Conservation (phyloP, 2,888 invertebrate genomes). For the Calliphora vomitoria region DNA sequence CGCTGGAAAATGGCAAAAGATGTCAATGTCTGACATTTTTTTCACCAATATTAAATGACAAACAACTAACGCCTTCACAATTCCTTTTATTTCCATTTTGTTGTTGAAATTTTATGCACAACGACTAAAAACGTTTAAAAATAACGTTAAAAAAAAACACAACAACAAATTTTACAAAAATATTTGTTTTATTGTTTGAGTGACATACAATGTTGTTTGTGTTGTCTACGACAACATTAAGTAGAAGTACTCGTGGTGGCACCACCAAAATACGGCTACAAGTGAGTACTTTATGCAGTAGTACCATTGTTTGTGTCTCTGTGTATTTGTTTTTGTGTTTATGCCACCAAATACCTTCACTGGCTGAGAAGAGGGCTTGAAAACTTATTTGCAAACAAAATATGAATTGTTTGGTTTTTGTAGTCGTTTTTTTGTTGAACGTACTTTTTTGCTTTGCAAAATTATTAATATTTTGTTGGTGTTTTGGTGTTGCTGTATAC, state of each 20-base stretch:
- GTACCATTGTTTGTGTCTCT: background rate
- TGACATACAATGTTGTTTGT: background rate
- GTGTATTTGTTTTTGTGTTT: background rate
- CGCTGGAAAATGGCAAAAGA: background rate
- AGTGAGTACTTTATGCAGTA: background rate
- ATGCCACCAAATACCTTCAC: background rate
- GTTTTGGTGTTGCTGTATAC: background rate
- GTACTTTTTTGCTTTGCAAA: background rate
- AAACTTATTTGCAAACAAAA: background rate
- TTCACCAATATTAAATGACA: background rate
- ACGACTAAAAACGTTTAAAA: background rate
- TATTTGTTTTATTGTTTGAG: background rate
- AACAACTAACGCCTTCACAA: slow-evolving; percentile 4
- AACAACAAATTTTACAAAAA: background rate
- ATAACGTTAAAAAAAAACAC: background rate
- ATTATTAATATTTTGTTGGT: background rate
- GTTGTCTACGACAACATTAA: background rate
- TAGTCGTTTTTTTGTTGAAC: background rate
- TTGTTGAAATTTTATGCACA: slow-evolving; percentile 1
- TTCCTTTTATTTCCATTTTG: background rate
- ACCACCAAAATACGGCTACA: background rate
- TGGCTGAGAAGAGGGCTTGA: background rate
- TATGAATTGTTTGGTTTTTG: background rate
- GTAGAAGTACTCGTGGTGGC: background rate
- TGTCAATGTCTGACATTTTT: slow-evolving; percentile 40